Evolutionary conservation across 2,113 vertebrate genomes (phyloP).

Genomic region (Ursus arctos): DNA sequence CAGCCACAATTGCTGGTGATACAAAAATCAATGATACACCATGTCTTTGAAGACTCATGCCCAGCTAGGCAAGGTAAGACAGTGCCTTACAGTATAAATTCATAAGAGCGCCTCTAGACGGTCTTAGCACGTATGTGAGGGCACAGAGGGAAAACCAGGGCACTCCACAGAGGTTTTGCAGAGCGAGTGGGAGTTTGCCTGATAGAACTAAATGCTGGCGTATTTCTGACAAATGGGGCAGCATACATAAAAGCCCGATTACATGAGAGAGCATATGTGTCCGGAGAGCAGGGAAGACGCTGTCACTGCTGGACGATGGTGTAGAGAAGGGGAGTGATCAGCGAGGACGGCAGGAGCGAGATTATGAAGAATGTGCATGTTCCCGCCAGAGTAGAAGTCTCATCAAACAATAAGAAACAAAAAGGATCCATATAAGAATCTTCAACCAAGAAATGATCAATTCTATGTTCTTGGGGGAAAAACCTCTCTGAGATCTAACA

Average conservation of each 20-base stretch:
- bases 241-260: accelerated
- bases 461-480: neutral
- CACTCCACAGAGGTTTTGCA: neutral
- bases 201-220: neutral
- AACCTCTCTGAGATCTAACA: neutral
- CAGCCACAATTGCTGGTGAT: constrained; percentile 1
- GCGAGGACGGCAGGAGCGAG: neutral
- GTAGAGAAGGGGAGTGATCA: too few relatives aligned
- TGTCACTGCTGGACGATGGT: neutral
- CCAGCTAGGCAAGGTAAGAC: neutral
- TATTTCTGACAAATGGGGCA: neutral
- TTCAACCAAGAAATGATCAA: neutral
- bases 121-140: neutral
- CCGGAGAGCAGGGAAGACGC: neutral
- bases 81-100: neutral
- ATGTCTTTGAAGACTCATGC: neutral
- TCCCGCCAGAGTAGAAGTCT: neutral
- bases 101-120: neutral
- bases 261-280: accelerated
- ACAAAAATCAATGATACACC: neutral
- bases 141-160: neutral
- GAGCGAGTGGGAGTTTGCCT: neutral
- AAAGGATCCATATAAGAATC: neutral
- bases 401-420: neutral
- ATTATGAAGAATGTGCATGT: neutral